Evolutionary conservation across 2,113 vertebrate species (phyloP).

Genomic region (Cardinalis cardinalis): DNA sequence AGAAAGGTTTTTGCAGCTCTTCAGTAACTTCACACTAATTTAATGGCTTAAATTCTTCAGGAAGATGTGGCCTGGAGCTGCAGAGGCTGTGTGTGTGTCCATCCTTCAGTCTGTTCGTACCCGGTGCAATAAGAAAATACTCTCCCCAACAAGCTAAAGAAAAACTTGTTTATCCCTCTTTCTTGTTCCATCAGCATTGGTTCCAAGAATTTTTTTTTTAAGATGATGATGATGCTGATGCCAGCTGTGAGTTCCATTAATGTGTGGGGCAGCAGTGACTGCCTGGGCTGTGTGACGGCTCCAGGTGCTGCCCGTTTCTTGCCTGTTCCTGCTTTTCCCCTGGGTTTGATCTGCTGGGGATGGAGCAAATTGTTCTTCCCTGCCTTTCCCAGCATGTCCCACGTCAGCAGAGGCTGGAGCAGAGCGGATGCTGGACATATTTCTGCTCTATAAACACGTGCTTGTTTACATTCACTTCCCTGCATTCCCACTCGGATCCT

Average conservation of each 20-base stretch:
- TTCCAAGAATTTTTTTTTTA: not conserved
- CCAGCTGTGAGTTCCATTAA: not conserved
- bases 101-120: not conserved
- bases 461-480: slow-evolving; percentile 34
- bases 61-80: fast-evolving
- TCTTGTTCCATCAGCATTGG: not conserved
- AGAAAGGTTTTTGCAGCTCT: not conserved
- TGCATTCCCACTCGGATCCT: not conserved
- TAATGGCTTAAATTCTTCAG: not conserved
- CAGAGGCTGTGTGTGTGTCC: not conserved
- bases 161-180: not conserved
- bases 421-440: slow-evolving; percentile 13
- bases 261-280: fast-evolving
- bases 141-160: not conserved
- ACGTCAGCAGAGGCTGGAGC: not conserved
- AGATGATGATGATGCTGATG: fast-evolving
- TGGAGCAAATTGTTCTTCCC: not conserved
- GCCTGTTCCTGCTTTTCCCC: not conserved
- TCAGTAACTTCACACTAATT: not conserved
- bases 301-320: fast-evolving
- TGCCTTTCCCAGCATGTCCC: not conserved
- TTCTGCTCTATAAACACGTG: slow-evolving; percentile 35
- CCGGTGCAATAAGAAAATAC: fast-evolving
- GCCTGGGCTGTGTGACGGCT: not conserved
- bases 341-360: fast-evolving